Evolutionary conservation across 2,797 vertebrate species (phyloP), one percentile per base, ranked within the genome.

Genomic region (Fistularia commersonii): DNA sequence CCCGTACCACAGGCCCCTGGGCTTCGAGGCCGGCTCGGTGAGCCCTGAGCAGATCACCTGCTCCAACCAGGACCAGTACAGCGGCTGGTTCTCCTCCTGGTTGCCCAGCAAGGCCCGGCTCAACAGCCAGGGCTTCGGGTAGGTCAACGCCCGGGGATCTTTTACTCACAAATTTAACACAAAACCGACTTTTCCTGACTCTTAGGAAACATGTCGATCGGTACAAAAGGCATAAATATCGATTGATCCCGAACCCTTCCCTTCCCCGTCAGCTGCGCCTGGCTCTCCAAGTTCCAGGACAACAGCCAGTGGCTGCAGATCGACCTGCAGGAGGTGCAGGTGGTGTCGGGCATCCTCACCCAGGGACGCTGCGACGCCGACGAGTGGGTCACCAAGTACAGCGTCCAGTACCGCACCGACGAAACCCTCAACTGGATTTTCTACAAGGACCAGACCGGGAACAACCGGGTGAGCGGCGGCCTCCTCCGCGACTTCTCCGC

Each of bases 341-440:
- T 97, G 79, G 93, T 99, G 69, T 99, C 97, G 0, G 97, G 97
- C 15, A 93, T 98, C 76, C 90, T 99, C 51, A 95, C 93, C 0
- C 97, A 99, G 72, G 97, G 97, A 8, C 94, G 96, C 72, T 99
- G 97, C 8, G 97, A 99, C 0, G 91, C 94, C 0, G 97, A 99
- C 0, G 97, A 99, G 82, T 99, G 97, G 97, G 86, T 99, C 89
- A 98, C 96, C 67, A 99, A 99, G 80, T 99, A 97, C 82, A 95
- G 91, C 0, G 69, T 99, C 3, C 95, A 97, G 82, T 98, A 95
- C 73, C 93, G 95, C 80, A 90, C 89, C 0, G 90, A 93, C 0
- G 92, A 96, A 3, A 92, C 82, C 39, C 88, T 97, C 72, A 98
- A 94, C 86, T 99, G 97, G 97, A 91, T 99, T 75, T 99, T 94